These are phyloP conservation scores for Anoplophora glabripennis DNA, from an alignment of 1,140 invertebrate species.

Conservation along the genomic window DNA sequence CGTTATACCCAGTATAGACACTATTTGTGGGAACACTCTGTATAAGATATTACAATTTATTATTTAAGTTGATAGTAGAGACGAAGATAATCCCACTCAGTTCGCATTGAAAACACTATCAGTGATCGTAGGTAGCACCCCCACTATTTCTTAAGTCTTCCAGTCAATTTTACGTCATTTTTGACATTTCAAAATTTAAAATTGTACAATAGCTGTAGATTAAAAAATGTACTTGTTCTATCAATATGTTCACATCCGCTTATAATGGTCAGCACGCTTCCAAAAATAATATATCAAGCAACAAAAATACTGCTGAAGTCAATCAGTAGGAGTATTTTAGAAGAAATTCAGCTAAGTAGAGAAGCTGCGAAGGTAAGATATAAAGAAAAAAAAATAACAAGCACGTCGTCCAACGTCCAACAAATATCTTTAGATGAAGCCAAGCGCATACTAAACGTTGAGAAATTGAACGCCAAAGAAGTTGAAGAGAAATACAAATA, in stretches of 20 bases:
- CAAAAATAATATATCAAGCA: conserved; percentile 17
- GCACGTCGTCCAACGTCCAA: background rate
- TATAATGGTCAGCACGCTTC: conserved; percentile 7
- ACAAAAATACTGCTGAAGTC: conserved; percentile 11
- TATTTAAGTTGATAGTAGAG: no score
- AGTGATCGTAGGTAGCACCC: no score
- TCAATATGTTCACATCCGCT: background rate
- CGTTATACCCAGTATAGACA: no score
- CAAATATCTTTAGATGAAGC: conserved; percentile 79
- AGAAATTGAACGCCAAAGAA: conserved; percentile 58
- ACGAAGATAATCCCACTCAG: no score
- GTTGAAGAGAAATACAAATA: conserved; percentile 83
- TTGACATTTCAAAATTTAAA: no score
- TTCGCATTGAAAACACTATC: no score
- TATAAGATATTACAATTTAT: no score
- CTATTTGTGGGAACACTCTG: no score
- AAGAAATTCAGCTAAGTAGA: conserved; percentile 21
- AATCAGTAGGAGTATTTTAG: conserved; percentile 14
- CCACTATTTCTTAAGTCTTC: no score
- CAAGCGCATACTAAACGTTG: conserved; percentile 85
- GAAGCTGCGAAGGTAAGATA: conserved; percentile 18
- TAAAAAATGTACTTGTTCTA: no score
- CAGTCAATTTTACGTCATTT: no score
- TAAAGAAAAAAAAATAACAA: background rate
- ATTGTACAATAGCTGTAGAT: no score